These are phyloP conservation scores for Spermophilus dauricus DNA, from an alignment of 2,113 vertebrate species.

Conservation along the genomic window DNA sequence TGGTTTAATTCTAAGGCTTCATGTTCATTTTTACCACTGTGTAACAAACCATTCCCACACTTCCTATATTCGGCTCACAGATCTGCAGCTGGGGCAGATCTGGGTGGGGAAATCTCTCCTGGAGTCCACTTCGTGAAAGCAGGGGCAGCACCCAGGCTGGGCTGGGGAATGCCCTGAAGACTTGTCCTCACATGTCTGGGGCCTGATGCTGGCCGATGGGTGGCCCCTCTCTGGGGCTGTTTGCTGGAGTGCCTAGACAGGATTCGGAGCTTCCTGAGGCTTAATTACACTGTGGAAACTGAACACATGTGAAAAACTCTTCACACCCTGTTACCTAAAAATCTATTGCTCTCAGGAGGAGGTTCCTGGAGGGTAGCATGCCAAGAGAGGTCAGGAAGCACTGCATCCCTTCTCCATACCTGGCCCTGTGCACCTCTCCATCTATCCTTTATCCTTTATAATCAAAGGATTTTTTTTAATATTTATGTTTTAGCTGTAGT, in stretches of 20 bases:
- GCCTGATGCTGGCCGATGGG: not conserved
- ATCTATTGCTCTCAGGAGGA: not conserved
- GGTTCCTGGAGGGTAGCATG: too few relatives aligned
- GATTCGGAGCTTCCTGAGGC: not conserved
- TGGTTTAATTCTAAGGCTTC: not conserved
- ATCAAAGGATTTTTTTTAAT: too few relatives aligned
- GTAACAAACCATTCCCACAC: not conserved
- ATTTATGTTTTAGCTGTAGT: too few relatives aligned
- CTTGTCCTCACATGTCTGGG: not conserved
- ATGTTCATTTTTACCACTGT: not conserved
- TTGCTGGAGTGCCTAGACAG: not conserved
- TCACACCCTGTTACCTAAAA: not conserved
- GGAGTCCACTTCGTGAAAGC: too few relatives aligned
- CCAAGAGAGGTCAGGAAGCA: too few relatives aligned
- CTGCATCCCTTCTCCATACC: too few relatives aligned
- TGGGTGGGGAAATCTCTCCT: not conserved
- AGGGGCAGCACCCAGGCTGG: not conserved
- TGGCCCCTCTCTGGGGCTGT: not conserved
- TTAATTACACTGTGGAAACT: not conserved
- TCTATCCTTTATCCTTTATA: too few relatives aligned
- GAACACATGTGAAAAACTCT: too few relatives aligned
- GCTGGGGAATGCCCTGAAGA: too few relatives aligned
- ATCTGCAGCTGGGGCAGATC: not conserved
- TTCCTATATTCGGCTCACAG: not conserved
- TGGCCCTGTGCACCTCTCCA: too few relatives aligned